Base-by-base conservation (phyloP, 2,113 vertebrate genomes). In the Erinaceus europaeus region DNA sequence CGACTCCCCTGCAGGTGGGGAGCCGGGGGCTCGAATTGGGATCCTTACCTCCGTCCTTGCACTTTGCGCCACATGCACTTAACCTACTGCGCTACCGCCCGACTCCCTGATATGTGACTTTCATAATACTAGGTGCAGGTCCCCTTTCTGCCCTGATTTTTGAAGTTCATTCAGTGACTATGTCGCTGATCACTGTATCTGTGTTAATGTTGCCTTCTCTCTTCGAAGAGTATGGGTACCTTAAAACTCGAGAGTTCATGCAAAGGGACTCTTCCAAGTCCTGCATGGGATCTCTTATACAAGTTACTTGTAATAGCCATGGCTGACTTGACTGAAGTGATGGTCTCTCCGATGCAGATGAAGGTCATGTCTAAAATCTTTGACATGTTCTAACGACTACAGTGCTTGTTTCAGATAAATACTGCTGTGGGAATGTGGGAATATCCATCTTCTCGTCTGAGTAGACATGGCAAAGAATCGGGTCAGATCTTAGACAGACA, bases 391-490 rank as follows among this genome's bases (percentile, higher is more conserved):
- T 69, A 82, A 81, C 62, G 62, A 75, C 42, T n/a, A 44, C 4
- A 50, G 4, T 48, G 57, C 69, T 93, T 86, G 76, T 85, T n/a
- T 34, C 18, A 59, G 92, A 79, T 76, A 65, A 79, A 32, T 85
- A 75, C 32, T 42, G 78, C 12, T 62, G 50, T 44, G 20, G 20
- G 50, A 17, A 50, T 9, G 48, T 50, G 48, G 48, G 80, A 52
- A 42, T 53, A 55, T 52, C 53, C 76, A 88, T 55, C 20, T 72
- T 50, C 73, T 9, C 68, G 50, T 32, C 34, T 85, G n/a, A 21
- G 44, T 34, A 78, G 20, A 53, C 76, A 67, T 32, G 76, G 34
- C 32, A 86, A 90, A 88, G 57, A 75, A 72, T 72, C 44, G 55
- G 50, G 44, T 78, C 29, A 59, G 75, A 36, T 50, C 40, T 64